Evolutionary conservation across 2,888 invertebrate genomes (phyloP).

Genomic region (Eupithecia vulgata): DNA sequence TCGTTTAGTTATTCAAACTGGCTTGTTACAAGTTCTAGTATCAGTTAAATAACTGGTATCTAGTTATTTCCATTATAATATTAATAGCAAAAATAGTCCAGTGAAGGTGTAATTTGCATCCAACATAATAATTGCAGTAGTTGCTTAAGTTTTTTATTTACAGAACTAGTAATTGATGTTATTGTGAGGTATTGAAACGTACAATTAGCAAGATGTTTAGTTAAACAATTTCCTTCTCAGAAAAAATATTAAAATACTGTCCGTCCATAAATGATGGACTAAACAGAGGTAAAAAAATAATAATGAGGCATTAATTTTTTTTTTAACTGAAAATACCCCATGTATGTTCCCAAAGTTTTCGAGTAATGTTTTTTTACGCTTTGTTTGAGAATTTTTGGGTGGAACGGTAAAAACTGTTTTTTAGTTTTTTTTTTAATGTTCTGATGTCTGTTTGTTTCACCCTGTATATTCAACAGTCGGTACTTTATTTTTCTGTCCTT

Average conservation of each 20-base stretch:
- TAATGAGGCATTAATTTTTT: too few relatives aligned
- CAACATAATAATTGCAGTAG: constrained; percentile 7
- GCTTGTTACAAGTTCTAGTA: background rate
- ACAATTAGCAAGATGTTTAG: constrained; percentile 17
- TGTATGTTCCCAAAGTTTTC: too few relatives aligned
- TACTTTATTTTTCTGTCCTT: background rate
- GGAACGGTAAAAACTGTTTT: too few relatives aligned
- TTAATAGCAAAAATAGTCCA: background rate
- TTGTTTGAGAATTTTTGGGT: too few relatives aligned
- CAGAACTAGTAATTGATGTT: constrained; percentile 5
- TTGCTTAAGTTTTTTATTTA: constrained; percentile 20
- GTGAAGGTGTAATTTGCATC: constrained; percentile 13
- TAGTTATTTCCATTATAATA: constrained; percentile 6
- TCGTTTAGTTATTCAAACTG: background rate
- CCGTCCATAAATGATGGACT: background rate
- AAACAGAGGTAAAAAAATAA: too few relatives aligned
- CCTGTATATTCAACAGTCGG: background rate
- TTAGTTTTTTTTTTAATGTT: too few relatives aligned
- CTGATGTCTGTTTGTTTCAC: too few relatives aligned
- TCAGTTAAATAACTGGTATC: constrained; percentile 2
- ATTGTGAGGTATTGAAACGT: constrained; percentile 21
- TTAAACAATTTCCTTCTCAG: constrained; percentile 18
- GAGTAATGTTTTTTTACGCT: too few relatives aligned
- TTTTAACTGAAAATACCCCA: too few relatives aligned
- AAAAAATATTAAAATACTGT: constrained; percentile 1